Evolutionary conservation across 1,140 invertebrate genomes (phyloP).

Genomic region (Bombus difficillimus): DNA sequence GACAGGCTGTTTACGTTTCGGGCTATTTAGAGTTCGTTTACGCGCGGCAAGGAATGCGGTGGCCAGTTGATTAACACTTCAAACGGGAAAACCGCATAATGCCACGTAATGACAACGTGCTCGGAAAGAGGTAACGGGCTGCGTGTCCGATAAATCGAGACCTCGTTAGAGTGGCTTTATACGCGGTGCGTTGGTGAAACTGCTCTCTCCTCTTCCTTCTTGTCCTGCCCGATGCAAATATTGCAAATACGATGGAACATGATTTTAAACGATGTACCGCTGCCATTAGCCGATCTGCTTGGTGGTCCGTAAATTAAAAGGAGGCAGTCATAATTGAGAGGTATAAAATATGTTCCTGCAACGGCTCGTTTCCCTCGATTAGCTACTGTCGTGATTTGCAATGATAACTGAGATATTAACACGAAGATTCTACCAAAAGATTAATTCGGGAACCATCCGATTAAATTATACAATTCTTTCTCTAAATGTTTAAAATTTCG

Average conservation of each 20-base stretch:
- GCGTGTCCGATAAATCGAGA: slow-evolving; percentile 66
- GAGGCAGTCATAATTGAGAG: background rate
- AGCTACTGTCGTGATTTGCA: background rate
- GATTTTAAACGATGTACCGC: background rate
- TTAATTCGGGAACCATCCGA: background rate
- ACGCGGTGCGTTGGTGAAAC: slow-evolving; percentile 24
- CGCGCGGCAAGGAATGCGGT: slow-evolving; percentile 40
- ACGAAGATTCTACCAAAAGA: background rate
- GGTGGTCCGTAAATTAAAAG: background rate
- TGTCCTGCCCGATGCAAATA: slow-evolving; percentile 16
- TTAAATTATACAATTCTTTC: background rate
- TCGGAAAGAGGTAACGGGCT: slow-evolving; percentile 49
- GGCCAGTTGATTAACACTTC: slow-evolving; percentile 69
- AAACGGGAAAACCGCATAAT: slow-evolving; percentile 72
- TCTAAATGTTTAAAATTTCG: too few relatives aligned
- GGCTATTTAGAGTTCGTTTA: slow-evolving; percentile 66
- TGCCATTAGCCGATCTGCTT: background rate
- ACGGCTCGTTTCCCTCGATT: background rate
- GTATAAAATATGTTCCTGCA: background rate
- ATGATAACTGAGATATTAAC: background rate
- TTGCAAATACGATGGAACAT: slow-evolving; percentile 19
- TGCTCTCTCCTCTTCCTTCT: slow-evolving; percentile 11
- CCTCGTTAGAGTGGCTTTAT: slow-evolving; percentile 61
- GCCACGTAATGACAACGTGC: slow-evolving; percentile 63
- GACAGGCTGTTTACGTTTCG: slow-evolving; percentile 62